Percentiles rank a stretch among this genome's conserved stretches.
Conservation (phyloP, 1,140 invertebrate species). For the Mya arenaria region DNA sequence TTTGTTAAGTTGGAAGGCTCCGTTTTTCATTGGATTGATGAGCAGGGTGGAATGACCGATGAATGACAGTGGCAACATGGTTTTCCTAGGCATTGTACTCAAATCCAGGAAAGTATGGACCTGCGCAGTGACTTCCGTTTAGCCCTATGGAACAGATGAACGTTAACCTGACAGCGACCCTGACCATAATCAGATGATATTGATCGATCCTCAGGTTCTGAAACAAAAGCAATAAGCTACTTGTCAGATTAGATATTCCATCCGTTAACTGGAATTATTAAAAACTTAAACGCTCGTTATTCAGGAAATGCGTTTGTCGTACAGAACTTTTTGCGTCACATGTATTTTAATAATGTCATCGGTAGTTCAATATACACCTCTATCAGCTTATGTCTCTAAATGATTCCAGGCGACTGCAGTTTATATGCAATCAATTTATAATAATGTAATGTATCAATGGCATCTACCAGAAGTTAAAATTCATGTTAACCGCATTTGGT, state of each 20-base stretch:
- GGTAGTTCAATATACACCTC: no score
- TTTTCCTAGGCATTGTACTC: slow-evolving; percentile 82
- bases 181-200: slow-evolving; percentile 59
- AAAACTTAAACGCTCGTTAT: background rate
- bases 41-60: slow-evolving; percentile 92
- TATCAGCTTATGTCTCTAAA: background rate
- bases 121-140: slow-evolving; percentile 92
- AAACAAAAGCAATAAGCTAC: background rate
- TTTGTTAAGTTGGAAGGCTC: slow-evolving; percentile 87
- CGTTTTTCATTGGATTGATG: slow-evolving; percentile 93
- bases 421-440: no score
- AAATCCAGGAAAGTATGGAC: slow-evolving; percentile 89
- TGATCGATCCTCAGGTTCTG: slow-evolving; percentile 57
- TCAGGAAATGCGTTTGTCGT: background rate
- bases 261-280: background rate
- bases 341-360: no score
- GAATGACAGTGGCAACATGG: slow-evolving; percentile 81
- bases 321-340: background rate
- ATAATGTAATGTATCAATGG: no score
- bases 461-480: no score
- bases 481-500: no score
- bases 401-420: no score
- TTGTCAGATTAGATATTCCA: background rate
- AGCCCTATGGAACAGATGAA: slow-evolving; percentile 85
- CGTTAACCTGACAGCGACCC: slow-evolving; percentile 73